Base-by-base conservation (phyloP, 1,140 invertebrate genomes). In the Bactericera cockerelli region DNA sequence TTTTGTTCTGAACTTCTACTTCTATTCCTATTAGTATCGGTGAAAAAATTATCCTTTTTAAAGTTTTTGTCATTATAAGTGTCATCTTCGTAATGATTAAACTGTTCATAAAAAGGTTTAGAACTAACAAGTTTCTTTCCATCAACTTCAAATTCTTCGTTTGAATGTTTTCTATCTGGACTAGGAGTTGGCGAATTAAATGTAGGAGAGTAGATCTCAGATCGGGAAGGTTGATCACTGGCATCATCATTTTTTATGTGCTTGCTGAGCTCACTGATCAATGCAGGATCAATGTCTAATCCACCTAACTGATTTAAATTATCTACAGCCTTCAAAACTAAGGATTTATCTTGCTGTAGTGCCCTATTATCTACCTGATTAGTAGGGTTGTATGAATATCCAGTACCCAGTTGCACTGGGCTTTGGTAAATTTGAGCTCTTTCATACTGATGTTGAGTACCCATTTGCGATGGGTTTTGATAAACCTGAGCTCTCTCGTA, bases 121-220 rank as follows among this genome's bases (percentile, higher is more conserved):
- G 42, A 16, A 19, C 4, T 49, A 49, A 19, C 22, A 19, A 49
- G n/a, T 49, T 49, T 49, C 19, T 49, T 49, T n/a, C n/a, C n/a
- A n/a, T 22, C 22, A 22, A 19, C 22, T 19, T 49, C 42, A 31
- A 31, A 31, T 31, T 31, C 13, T 4, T 16, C 42, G 19, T 22
- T n/a, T 19, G 42, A 49, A 10, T 4, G n/a, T 49, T 49, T 49
- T n/a, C n/a, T 49, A 4, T 49, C 42, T 4, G 42, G 42, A 22
- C 42, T 49, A 19, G 42, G 42, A n/a, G 42, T 10, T 3, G 42
- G 42, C 4, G 42, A 49, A n/a, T 49, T 49, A n/a, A 49, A 49
- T 49, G 42, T 49, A 49, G 42, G 42, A 49, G 42, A 49, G n/a
- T 49, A 49, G 22, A 49, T 49, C 19, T 49, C 42, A 4, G n/a